Evolutionary conservation across 1,140 invertebrate genomes (phyloP).

Genomic region (Antheraea pernyi): DNA sequence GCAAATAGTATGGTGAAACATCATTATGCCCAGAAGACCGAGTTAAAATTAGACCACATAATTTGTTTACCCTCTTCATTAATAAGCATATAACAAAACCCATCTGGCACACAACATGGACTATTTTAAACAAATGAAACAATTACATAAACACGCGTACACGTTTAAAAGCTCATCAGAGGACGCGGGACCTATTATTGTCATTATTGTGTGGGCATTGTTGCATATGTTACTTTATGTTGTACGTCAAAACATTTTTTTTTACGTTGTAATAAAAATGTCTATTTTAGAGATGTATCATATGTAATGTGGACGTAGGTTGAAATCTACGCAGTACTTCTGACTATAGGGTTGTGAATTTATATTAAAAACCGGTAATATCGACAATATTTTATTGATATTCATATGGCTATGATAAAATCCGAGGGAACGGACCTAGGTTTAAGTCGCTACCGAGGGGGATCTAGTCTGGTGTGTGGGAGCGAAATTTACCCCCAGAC

Average conservation of each 20-base stretch:
- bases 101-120: not conserved
- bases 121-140: not conserved
- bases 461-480: too few relatives aligned
- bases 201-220: not conserved
- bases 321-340: too few relatives aligned
- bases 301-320: too few relatives aligned
- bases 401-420: too few relatives aligned
- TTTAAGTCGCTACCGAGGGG: too few relatives aligned
- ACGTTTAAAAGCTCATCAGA: conserved; percentile 11
- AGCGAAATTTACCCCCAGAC: too few relatives aligned
- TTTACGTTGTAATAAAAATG: not conserved
- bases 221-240: not conserved
- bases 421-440: too few relatives aligned
- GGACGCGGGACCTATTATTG: conserved; percentile 6
- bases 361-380: too few relatives aligned
- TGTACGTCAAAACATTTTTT: not conserved
- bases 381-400: too few relatives aligned
- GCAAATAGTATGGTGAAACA: too few relatives aligned
- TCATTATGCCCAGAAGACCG: not conserved
- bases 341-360: too few relatives aligned
- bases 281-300: too few relatives aligned
- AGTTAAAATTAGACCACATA: not conserved
- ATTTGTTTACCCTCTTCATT: not conserved
- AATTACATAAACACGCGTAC: conserved; percentile 5
- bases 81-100: not conserved